Percentiles rank a stretch among this genome's conserved stretches.
Conservation (phyloP, 2,113 vertebrate species). For the Platycercus adscitus region DNA sequence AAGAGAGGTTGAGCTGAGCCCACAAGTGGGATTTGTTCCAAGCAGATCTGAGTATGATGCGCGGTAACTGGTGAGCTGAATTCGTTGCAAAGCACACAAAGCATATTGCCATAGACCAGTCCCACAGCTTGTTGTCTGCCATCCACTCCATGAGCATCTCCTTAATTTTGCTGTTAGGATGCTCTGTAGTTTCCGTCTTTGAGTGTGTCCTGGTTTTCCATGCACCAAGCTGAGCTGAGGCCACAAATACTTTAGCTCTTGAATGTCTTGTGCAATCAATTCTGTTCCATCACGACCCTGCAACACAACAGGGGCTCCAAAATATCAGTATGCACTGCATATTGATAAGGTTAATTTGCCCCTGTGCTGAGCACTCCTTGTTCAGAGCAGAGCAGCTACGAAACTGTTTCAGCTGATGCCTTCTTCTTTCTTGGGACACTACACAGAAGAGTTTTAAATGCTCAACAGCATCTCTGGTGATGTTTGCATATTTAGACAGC, state of each 20-base stretch:
- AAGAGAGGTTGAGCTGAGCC: not conserved
- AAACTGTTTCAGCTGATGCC: not conserved
- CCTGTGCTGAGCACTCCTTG: not conserved
- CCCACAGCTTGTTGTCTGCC: rapidly evolving
- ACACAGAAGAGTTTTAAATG: not conserved
- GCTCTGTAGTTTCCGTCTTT: not conserved
- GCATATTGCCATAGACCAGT: not conserved
- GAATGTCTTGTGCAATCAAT: not conserved
- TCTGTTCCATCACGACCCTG: not conserved
- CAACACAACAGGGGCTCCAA: not conserved
- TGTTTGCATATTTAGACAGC: not conserved
- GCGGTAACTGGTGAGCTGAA: not conserved
- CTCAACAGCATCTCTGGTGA: not conserved
- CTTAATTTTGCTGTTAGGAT: not conserved
- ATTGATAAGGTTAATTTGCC: not conserved
- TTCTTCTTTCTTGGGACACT: not conserved
- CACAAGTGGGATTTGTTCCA: not conserved
- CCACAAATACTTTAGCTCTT: not conserved
- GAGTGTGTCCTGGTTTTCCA: not conserved
- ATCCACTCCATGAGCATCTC: not conserved
- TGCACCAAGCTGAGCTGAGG: not conserved
- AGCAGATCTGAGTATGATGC: not conserved
- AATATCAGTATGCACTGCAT: not conserved
- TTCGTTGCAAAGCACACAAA: not conserved
- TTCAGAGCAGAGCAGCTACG: not conserved